These are phyloP conservation scores for Andrena minutula DNA, from an alignment of 2,888 invertebrate genomes.

Conservation along the genomic window DNA sequence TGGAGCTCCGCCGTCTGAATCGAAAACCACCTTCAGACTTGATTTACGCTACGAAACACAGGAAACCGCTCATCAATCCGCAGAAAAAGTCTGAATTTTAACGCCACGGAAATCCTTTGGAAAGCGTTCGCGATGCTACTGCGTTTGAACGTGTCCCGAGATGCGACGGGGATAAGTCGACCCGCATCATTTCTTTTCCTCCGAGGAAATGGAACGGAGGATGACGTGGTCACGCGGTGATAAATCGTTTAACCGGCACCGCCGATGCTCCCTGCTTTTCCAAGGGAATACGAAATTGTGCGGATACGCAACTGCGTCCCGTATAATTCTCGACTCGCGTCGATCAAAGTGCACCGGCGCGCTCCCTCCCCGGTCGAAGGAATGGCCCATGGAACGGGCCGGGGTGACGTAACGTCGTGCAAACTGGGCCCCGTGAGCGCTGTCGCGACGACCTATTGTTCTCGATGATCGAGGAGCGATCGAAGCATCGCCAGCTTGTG, in stretches of 20 bases:
- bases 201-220: slow-evolving; percentile 15
- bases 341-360: slow-evolving; percentile 35
- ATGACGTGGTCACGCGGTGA: slow-evolving; percentile 26
- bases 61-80: not conserved
- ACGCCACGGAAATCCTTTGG: not conserved
- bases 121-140: not conserved
- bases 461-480: slow-evolving; percentile 20
- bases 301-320: slow-evolving; percentile 23
- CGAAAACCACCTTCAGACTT: no score
- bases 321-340: slow-evolving; percentile 23
- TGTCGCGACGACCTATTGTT: slow-evolving; percentile 37
- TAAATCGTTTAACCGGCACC: slow-evolving; percentile 35
- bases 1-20: no score
- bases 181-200: not conserved
- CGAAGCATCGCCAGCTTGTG: slow-evolving; percentile 11
- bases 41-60: no score
- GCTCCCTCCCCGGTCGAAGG: slow-evolving; percentile 21
- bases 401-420: slow-evolving; percentile 46
- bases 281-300: slow-evolving; percentile 44
- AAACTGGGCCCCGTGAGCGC: slow-evolving; percentile 38
- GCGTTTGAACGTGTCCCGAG: not conserved
- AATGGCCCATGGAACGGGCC: slow-evolving; percentile 37
- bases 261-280: slow-evolving; percentile 19
- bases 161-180: slow-evolving; percentile 15
- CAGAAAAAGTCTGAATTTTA: not conserved